Percentiles rank a stretch among this genome's conserved stretches.
Evolutionary conservation across 2,113 vertebrate genomes (phyloP).

Genomic region (Heliornis fulica): DNA sequence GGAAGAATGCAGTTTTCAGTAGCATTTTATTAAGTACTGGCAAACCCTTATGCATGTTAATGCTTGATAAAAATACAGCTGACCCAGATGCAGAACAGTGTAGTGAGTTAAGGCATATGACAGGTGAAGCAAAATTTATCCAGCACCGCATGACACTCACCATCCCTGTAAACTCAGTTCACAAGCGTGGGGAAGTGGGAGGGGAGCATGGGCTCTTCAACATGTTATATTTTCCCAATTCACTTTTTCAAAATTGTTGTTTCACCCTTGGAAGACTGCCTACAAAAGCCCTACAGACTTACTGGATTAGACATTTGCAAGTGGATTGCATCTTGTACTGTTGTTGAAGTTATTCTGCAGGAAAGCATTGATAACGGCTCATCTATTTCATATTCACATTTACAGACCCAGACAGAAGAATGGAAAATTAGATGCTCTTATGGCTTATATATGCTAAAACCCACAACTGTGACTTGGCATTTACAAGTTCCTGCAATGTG

Average conservation of each 20-base stretch:
- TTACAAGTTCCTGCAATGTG: background rate
- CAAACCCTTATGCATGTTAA: conserved; percentile 4
- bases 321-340: background rate
- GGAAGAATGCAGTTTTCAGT: conserved; percentile 2
- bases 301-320: background rate
- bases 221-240: background rate
- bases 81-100: background rate
- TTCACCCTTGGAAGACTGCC: background rate
- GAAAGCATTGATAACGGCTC: background rate
- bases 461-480: background rate
- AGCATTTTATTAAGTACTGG: conserved; percentile 38
- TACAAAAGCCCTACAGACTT: background rate
- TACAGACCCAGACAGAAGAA: background rate
- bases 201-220: background rate
- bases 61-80: background rate
- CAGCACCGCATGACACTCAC: background rate
- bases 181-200: background rate
- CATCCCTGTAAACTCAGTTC: background rate
- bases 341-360: background rate
- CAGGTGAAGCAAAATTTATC: background rate
- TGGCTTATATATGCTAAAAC: background rate
- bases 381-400: background rate
- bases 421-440: background rate
- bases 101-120: background rate
- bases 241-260: background rate